Conservation (phyloP, 2,113 vertebrate species). For the Trogon melanurus region DNA sequence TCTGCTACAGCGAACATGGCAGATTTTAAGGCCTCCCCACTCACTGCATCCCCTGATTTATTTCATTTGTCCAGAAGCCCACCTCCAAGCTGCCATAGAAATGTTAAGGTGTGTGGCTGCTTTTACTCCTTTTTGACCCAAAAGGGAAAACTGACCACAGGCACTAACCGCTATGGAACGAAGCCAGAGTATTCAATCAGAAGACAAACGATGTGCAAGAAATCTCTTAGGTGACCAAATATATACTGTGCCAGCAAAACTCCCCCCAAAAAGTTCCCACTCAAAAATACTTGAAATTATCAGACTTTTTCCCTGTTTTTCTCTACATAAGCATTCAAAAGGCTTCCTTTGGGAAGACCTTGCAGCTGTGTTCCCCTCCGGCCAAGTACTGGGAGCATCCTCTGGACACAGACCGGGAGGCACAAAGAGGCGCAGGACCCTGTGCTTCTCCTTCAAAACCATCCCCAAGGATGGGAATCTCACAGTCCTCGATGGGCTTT, state of each 20-base stretch:
- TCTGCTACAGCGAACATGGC: accelerated
- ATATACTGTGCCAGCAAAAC: neutral
- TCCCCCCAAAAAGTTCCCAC: neutral
- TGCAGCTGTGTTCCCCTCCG: neutral
- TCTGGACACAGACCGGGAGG: neutral
- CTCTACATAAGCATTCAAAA: neutral
- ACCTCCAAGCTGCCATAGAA: neutral
- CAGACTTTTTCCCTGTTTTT: neutral
- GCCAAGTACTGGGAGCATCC: neutral
- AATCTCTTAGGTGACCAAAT: constrained; percentile 22
- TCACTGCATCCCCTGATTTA: neutral
- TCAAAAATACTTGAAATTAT: neutral
- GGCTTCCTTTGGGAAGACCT: neutral
- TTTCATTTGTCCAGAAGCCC: neutral
- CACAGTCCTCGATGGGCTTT: neutral
- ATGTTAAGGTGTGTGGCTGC: accelerated
- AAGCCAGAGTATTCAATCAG: neutral
- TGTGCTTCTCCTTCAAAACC: neutral
- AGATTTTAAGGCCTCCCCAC: neutral
- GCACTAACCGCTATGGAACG: accelerated
- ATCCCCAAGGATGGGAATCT: neutral
- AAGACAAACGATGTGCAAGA: neutral
- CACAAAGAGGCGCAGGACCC: neutral
- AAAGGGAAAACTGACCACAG: neutral
- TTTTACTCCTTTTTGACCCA: neutral